Evolutionary conservation across 2,797 vertebrate genomes (phyloP), one percentile per base, ranked within the genome.

Genomic region (Bufotes viridis): DNA sequence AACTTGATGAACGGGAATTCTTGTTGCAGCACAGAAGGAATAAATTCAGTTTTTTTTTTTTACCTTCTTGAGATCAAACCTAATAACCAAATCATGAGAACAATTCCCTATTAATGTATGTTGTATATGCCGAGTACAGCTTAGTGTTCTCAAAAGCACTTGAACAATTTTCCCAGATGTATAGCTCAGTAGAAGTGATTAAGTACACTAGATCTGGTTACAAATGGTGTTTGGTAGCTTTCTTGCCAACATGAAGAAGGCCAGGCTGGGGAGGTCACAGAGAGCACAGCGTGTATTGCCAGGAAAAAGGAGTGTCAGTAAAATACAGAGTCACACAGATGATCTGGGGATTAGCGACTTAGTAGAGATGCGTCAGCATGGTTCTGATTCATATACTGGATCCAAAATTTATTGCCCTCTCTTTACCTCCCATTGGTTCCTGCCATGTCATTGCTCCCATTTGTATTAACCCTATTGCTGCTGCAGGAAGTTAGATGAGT

Each of bases 301-400:
- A 89, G 74, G 75, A 89, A 83, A 26, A n/a, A 87, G 82, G 26
- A 74, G 79, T 89, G 84, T 87, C 81, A 74, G 80, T 81, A 67
- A 82, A 83, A 8, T 42, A 15, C 51, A 85, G 88, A 89, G 88
- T 80, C 88, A 79, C 61, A 60, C 18, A 84, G 88, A 87, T 87
- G 74, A 89, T 83, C 55, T 51, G 65, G 65, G 88, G 84, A 87
- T 89, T 86, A 86, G 79, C 12, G 78, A 57, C 51, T 86, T 78
- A 85, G 84, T 78, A 79, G 61, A 84, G 34, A 57, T 87, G 72
- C 42, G 84, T 86, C 88, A 89, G 72, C 63, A 18, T 87, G 85
- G 69, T 84, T 82, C 88, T 89, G 84, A 89, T 87, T 89, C 88
- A 89, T 89, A 78, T 53, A 57, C 72, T 87, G 63, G 63, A 87